phyloP scores from a whole-genome alignment of 1,140 invertebrate species.

The Bilobella aurantiaca region DNA sequence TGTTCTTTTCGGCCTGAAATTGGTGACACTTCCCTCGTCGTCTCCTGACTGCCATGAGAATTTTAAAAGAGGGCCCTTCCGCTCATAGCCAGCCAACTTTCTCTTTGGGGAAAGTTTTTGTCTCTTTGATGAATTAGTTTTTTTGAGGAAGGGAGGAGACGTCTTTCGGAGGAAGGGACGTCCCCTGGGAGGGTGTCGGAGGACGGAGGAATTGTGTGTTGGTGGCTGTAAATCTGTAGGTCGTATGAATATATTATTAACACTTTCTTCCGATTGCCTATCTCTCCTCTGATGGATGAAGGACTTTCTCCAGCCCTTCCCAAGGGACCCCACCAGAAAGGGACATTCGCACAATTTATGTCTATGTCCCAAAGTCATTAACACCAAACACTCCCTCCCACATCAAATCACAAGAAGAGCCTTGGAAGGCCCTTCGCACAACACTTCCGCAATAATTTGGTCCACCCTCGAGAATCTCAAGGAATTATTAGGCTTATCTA shows the following conservation, averaged over 20 bases:
- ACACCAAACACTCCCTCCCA: background rate
- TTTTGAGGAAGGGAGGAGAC: background rate
- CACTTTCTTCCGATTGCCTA: background rate
- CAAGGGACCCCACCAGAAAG: background rate
- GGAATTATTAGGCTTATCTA: too few species aligned
- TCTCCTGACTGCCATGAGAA: background rate
- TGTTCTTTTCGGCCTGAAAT: background rate
- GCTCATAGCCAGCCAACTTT: too few species aligned
- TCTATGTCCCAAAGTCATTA: background rate
- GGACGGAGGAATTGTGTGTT: too few species aligned
- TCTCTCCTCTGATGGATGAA: background rate
- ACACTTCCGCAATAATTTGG: too few species aligned
- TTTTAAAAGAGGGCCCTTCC: slow-evolving; percentile 1
- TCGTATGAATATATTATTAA: background rate
- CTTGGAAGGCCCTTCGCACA: too few species aligned
- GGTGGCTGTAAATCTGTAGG: background rate
- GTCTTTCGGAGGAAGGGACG: background rate
- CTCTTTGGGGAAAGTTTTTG: background rate
- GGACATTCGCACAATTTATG: background rate
- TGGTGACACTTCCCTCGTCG: slow-evolving; percentile 2
- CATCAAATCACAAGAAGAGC: too few species aligned
- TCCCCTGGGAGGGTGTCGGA: background rate
- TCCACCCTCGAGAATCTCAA: too few species aligned
- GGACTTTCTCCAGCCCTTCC: background rate
- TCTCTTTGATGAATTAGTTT: slow-evolving; percentile 9